phyloP scores from a whole-genome alignment of 1,140 invertebrate species.

The Nephotettix cincticeps region DNA sequence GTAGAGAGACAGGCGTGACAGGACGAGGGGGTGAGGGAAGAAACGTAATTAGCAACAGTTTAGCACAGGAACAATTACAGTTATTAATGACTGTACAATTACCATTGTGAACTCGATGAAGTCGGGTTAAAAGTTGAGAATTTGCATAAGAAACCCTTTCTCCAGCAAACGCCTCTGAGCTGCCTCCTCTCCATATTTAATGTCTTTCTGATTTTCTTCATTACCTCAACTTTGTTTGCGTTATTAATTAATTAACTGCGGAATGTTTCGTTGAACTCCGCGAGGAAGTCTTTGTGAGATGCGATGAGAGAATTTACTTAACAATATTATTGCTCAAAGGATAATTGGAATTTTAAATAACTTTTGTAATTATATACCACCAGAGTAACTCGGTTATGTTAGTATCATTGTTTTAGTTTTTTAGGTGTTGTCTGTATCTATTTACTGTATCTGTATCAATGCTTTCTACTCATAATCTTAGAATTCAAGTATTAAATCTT shows the following conservation, averaged over 20 bases:
- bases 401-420: too few relatives aligned
- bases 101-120: neutral
- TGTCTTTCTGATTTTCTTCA: constrained; percentile 13
- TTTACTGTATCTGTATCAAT: too few relatives aligned
- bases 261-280: too few relatives aligned
- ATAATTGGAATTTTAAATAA: too few relatives aligned
- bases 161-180: neutral
- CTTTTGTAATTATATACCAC: too few relatives aligned
- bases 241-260: constrained; percentile 21
- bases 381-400: too few relatives aligned
- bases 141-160: constrained; percentile 17
- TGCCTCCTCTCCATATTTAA: neutral
- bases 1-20: neutral
- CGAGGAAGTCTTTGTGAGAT: too few relatives aligned
- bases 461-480: too few relatives aligned
- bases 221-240: constrained; percentile 17
- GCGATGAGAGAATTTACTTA: too few relatives aligned
- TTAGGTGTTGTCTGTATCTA: too few relatives aligned
- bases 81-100: constrained; percentile 15
- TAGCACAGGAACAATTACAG: neutral
- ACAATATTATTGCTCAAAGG: too few relatives aligned
- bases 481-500: too few relatives aligned
- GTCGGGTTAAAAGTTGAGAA: neutral
- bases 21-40: neutral
- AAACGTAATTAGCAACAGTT: constrained; percentile 5